Evolutionary conservation across 2,888 invertebrate genomes (phyloP), one percentile per base, ranked within the genome.

Genomic region (Aspidiotus destructor): DNA sequence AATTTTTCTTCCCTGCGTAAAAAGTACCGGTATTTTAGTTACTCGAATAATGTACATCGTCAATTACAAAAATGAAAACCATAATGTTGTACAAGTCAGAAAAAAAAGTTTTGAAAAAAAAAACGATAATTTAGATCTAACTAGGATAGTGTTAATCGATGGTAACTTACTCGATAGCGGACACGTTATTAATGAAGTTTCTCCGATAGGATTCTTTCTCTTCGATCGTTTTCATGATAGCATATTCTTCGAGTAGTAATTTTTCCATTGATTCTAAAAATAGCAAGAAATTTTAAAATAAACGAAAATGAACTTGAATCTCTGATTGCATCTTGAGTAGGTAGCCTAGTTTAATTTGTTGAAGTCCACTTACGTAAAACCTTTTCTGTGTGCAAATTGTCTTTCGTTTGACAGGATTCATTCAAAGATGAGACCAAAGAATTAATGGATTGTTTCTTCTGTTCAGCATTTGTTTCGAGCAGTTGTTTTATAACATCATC

Each of bases 231-330:
- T 28, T n/a, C 13, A 44, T 17, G 3, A 67, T n/a, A 15, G 15
- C 28, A 40, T 41, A 67, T 40, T 67, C 67, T 60, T 67, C 58
- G 15, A 44, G 28, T 8, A 67, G 41, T 13, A 67, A 48, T 67
- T 67, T 67, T 60, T 67, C 67, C 67, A 67, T 67, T 15, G 58
- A 58, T 58, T 67, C 67, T 67, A 42, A 8, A 67, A 58, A 40
- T 60, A 60, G 10, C 13, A 60, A 60, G 28, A 13, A 60, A 15
- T 13, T 16, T 16, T 9, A 6, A 54, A 54, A 54, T 54, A 54
- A 8, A 54, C 8, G 9, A 9, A 54, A 54, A 9, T 54, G 17
- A 54, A 54, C 28, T 28, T 28, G 28, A 28, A 28, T 28, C 28
- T 28, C 5, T 28, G 5, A 28, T 28, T 28, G 28, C 28, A 28